These are phyloP conservation scores for Anolis sagrei DNA, from an alignment of 2,113 vertebrate species.

Conservation along the genomic window DNA sequence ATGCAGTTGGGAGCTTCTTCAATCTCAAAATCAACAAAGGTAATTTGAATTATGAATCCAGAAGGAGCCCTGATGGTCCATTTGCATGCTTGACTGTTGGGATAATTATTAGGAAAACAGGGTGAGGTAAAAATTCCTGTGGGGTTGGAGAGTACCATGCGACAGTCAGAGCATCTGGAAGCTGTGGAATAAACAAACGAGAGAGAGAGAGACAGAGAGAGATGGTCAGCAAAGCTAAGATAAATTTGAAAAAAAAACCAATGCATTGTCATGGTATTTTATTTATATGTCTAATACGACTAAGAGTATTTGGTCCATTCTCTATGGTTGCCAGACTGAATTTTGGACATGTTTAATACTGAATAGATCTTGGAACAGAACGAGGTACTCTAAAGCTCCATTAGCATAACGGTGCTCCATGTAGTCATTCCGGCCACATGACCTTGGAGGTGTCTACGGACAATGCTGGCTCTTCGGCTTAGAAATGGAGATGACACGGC, in stretches of 20 bases:
- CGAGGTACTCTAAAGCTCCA: too few species aligned
- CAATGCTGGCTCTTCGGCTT: too few species aligned
- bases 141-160: conserved; percentile 77
- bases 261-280: neutral
- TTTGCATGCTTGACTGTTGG: conserved; percentile 83
- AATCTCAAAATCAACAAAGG: conserved; percentile 94
- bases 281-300: neutral
- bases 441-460: too few species aligned
- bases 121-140: conserved; percentile 89
- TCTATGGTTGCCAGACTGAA: too few species aligned
- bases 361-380: too few species aligned
- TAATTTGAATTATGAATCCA: conserved; percentile 92
- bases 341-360: too few species aligned
- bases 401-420: too few species aligned
- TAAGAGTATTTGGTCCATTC: neutral
- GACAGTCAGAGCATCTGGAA: conserved; percentile 85
- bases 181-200: conserved; percentile 72
- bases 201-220: conserved; percentile 41
- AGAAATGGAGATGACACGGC: too few species aligned
- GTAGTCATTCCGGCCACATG: too few species aligned
- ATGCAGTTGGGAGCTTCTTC: conserved; percentile 93
- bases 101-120: conserved; percentile 91
- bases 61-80: conserved; percentile 91
- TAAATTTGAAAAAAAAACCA: neutral
- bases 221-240: conserved; percentile 6